Base-by-base conservation (phyloP, 2,888 invertebrate genomes). In the Opisthograptis luteolata region DNA sequence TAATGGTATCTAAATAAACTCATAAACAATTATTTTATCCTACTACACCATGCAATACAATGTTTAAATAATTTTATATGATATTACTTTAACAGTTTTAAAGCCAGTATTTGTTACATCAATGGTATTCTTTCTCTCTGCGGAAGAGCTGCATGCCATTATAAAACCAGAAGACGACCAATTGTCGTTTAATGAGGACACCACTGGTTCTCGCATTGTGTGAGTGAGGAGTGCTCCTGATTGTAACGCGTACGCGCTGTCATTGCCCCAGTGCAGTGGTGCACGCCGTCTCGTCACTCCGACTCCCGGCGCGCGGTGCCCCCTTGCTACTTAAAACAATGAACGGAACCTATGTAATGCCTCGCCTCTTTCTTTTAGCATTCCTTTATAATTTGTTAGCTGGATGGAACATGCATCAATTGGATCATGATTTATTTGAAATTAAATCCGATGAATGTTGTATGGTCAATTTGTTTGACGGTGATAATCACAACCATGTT, bases 201-300 rank as follows among this genome's bases (percentile, higher is more conserved):
- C 28, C 40, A 46, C 34, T 50, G 43, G 50, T 53, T 57, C 54
- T 41, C 52, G 44, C 12, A 42, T 55, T 66, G 62, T 68, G 71
- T 70, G 68, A 14, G 43, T 36, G 19, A 17, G 34, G 35, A 69
- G 74, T 71, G 68, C 60, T 70, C 66, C 66, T 76, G 76, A 84
- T 82, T 73, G 75, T 61, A 76, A 76, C 82, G 82, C 81, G 79
- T 73, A 69, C 77, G 76, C 80, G 71, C 80, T 82, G 83, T 81
- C 82, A 84, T 85, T 83, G 80, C 81, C 79, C 82, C 64, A 73
- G 64, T n/a, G n/a, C 63, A 49, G 46, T 36, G 36, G 54, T 45
- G 52, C 54, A 39, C 43, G 54, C 50, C 28, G 20, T 10, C n/a
- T 37, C 42, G 24, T 22, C 32, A 25, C 9, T 39, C 6, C 27